A percentile compares a stretch with the other conserved stretches of the same genome.
phyloP scores from a whole-genome alignment of 2,888 invertebrate species.

The Campopleginae sp. region DNA sequence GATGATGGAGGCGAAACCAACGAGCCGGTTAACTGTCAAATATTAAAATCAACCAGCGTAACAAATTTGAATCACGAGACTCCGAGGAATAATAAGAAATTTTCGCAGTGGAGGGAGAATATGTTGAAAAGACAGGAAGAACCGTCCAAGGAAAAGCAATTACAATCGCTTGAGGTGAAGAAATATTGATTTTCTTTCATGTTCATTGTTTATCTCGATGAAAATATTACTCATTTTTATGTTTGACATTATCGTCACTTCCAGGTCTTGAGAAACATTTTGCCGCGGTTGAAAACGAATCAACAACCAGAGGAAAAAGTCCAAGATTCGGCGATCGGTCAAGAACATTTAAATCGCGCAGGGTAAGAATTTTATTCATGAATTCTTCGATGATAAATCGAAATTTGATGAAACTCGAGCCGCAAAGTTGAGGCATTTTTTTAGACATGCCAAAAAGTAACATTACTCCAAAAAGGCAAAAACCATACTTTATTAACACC shows the following conservation, averaged over 20 bases:
- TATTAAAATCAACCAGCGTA: conserved; percentile 75
- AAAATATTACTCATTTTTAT: neutral
- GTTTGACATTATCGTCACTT: conserved; percentile 8
- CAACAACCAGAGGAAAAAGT: conserved; percentile 80
- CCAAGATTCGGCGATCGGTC: conserved; percentile 41
- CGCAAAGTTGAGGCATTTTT: no score
- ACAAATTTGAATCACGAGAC: conserved; percentile 75
- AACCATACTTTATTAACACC: no score
- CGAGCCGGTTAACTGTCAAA: conserved; percentile 51
- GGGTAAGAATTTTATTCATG: conserved; percentile 31
- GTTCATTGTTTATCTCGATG: neutral
- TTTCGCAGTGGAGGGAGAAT: conserved; percentile 80
- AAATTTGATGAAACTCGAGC: no score
- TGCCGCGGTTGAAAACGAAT: conserved; percentile 81
- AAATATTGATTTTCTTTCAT: neutral
- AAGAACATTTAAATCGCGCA: conserved; percentile 44
- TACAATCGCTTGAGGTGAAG: conserved; percentile 77
- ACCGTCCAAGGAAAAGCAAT: conserved; percentile 78
- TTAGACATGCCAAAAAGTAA: no score
- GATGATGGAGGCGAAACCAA: conserved; percentile 8
- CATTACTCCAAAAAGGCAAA: no score
- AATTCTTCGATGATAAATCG: no score
- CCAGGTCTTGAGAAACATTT: conserved; percentile 82
- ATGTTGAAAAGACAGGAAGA: conserved; percentile 79
- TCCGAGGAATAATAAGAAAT: conserved; percentile 75